Conservation (phyloP, 2,888 invertebrate species). For the Microctonus aethiopoides region DNA sequence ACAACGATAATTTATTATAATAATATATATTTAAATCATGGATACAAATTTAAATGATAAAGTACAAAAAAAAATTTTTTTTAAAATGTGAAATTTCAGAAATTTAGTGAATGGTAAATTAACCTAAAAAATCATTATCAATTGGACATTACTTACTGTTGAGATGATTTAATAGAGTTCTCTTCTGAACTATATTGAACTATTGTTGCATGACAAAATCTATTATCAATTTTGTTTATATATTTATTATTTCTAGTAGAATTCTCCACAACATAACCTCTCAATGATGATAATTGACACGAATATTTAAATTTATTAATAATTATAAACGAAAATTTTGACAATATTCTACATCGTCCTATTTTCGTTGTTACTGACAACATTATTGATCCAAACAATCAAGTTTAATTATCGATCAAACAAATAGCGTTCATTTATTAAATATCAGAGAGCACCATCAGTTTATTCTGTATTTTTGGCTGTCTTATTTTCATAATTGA, state of each 20-base stretch:
- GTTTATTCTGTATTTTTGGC: not conserved
- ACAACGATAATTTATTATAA: not conserved
- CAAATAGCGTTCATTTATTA: constrained; percentile 13
- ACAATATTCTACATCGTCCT: constrained; percentile 18
- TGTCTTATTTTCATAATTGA: not conserved
- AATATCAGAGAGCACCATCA: not conserved
- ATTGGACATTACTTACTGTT: constrained; percentile 28
- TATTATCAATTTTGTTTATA: not conserved
- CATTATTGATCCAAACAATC: constrained; percentile 34
- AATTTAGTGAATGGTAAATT: not conserved
- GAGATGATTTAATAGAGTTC: constrained; percentile 8
- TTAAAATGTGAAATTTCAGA: too few relatives aligned
- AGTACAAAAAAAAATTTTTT: too few relatives aligned
- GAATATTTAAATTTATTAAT: constrained; percentile 9
- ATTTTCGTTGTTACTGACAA: constrained; percentile 28
- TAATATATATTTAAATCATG: not conserved
- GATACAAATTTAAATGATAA: not conserved
- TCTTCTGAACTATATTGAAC: constrained; percentile 27
- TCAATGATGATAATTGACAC: not conserved
- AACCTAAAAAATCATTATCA: not conserved
- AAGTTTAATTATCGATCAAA: constrained; percentile 35
- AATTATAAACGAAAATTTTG: not conserved
- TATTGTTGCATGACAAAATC: constrained; percentile 10
- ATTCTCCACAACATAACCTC: constrained; percentile 25
- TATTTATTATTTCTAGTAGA: not conserved